Percentiles rank a stretch among this genome's conserved stretches.
phyloP scores from a whole-genome alignment of 2,888 invertebrate species.

The Trissolcus japonicus region DNA sequence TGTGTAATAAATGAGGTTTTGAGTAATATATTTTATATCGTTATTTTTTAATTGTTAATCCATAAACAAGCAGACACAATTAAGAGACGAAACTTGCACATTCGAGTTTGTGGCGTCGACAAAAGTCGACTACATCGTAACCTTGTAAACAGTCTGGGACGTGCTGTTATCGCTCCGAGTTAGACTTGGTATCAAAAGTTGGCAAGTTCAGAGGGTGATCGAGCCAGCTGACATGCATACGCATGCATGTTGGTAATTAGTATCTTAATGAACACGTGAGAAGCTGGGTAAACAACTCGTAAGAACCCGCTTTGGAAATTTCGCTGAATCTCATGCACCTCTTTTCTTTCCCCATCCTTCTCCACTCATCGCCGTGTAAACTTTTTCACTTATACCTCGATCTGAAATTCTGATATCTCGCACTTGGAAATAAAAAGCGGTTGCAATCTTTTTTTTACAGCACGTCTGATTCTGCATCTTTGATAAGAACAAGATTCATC shows the following conservation, averaged over 20 bases:
- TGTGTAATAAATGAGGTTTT: too few relatives aligned
- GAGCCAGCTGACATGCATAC: slow-evolving; percentile 65
- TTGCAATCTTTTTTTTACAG: too few relatives aligned
- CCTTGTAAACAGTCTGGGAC: slow-evolving; percentile 69
- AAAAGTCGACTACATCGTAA: slow-evolving; percentile 55
- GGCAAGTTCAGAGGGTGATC: slow-evolving; percentile 52
- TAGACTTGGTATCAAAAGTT: slow-evolving; percentile 61
- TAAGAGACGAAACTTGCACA: too few relatives aligned
- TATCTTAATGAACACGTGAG: slow-evolving; percentile 66
- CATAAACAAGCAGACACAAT: too few relatives aligned
- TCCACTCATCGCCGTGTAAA: too few relatives aligned
- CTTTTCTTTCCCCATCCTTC: background rate
- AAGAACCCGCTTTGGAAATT: slow-evolving; percentile 41
- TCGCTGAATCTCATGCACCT: slow-evolving; percentile 12
- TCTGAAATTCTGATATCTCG: too few relatives aligned
- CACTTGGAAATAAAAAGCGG: too few relatives aligned
- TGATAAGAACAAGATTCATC: too few relatives aligned
- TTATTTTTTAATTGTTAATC: too few relatives aligned
- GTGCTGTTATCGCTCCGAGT: slow-evolving; percentile 61
- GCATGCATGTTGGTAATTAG: slow-evolving; percentile 69
- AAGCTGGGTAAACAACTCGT: slow-evolving; percentile 62
- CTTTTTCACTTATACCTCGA: too few relatives aligned
- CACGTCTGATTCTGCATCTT: too few relatives aligned
- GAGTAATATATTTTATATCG: too few relatives aligned
- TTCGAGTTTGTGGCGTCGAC: background rate